Conservation (phyloP, 2,888 invertebrate genomes). For the Caenorhabditis sp. region DNA sequence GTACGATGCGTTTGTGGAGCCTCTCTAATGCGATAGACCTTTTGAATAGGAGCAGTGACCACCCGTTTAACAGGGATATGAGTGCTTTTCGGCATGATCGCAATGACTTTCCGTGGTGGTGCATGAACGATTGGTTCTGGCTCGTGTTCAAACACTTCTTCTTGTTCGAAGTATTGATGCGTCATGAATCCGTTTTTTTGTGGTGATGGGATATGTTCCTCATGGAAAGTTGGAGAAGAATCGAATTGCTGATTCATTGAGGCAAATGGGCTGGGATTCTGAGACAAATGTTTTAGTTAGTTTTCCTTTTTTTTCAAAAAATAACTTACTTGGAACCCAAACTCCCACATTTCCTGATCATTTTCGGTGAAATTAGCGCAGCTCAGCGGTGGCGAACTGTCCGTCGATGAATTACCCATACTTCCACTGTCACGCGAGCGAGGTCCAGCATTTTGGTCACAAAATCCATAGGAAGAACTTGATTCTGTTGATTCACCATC, state of each 20-base stretch:
- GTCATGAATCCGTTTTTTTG: neutral
- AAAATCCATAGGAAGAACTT: slow-evolving; percentile 27
- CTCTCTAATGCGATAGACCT: slow-evolving; percentile 32
- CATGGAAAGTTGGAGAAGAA: neutral
- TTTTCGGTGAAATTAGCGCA: slow-evolving; percentile 41
- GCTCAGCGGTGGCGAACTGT: slow-evolving; percentile 56
- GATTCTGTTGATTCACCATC: slow-evolving; percentile 32
- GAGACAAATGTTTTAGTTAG: neutral
- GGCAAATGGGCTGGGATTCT: slow-evolving; percentile 39
- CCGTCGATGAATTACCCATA: slow-evolving; percentile 52
- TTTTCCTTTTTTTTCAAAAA: neutral
- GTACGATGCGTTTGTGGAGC: neutral
- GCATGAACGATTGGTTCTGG: neutral
- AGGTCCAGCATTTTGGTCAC: slow-evolving; percentile 32
- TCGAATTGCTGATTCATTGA: slow-evolving; percentile 9
- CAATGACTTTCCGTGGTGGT: slow-evolving; percentile 1
- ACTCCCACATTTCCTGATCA: slow-evolving; percentile 61
- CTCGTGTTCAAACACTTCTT: slow-evolving; percentile 1
- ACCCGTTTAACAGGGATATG: slow-evolving; percentile 10
- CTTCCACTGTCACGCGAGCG: slow-evolving; percentile 47
- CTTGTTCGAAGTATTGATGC: neutral
- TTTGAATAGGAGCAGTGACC: slow-evolving; percentile 21
- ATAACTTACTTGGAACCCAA: slow-evolving; percentile 45
- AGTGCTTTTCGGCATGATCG: slow-evolving; percentile 7
- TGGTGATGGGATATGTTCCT: slow-evolving; percentile 7